phyloP scores from a whole-genome alignment of 2,113 vertebrate species.

The Toxotes chatareus region DNA sequence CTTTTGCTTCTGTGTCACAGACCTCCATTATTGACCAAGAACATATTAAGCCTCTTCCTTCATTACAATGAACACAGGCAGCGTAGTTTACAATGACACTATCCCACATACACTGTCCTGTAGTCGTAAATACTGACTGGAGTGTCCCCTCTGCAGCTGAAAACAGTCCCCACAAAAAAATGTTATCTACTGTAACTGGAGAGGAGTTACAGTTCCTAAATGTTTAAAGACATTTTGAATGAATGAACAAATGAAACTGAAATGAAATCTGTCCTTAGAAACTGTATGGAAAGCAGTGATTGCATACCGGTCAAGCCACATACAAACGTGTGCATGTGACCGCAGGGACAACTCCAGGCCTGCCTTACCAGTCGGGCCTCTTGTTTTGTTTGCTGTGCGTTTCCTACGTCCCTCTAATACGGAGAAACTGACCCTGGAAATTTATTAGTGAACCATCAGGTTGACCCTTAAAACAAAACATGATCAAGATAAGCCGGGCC shows the following conservation, averaged over 20 bases:
- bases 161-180: background rate
- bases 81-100: background rate
- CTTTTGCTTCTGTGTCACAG: too few relatives aligned
- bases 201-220: too few relatives aligned
- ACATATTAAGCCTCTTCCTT: background rate
- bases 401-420: background rate
- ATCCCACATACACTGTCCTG: background rate
- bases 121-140: too few relatives aligned
- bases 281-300: background rate
- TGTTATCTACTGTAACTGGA: too few relatives aligned
- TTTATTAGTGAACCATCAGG: background rate
- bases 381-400: slow-evolving; percentile 32
- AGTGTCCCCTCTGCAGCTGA: background rate
- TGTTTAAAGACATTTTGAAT: background rate
- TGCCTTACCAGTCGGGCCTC: slow-evolving; percentile 43
- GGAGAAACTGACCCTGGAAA: slow-evolving; percentile 8
- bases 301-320: slow-evolving; percentile 12
- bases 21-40: too few relatives aligned
- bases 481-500: background rate
- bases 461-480: slow-evolving; percentile 25
- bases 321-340: slow-evolving; percentile 24
- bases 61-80: background rate
- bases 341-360: slow-evolving; percentile 1
- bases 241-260: background rate
- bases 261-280: background rate